Conservation (phyloP, 2,888 invertebrate species). For the Agrochola circellaris region DNA sequence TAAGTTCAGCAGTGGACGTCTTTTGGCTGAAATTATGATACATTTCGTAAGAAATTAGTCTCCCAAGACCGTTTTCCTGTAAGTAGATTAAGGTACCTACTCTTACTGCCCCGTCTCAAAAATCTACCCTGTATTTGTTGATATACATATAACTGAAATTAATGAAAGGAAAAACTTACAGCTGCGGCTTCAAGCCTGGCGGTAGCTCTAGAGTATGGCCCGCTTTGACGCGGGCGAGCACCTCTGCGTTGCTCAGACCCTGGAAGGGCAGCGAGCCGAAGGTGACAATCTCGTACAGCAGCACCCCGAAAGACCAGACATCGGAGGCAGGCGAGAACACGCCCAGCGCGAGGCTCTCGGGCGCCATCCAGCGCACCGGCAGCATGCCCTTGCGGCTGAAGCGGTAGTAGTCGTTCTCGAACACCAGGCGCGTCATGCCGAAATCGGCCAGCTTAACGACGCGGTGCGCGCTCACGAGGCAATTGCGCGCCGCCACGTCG, state of each 20-base stretch:
- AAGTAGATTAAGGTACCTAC: no score
- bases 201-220: conserved; percentile 94
- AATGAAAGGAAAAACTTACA: conserved; percentile 91
- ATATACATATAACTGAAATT: background rate
- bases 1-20: no score
- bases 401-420: conserved; percentile 97
- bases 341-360: conserved; percentile 95
- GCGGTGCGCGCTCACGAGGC: conserved; percentile 93
- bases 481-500: conserved; percentile 95
- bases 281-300: conserved; percentile 96
- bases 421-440: conserved; percentile 97
- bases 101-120: no score
- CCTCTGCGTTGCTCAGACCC: conserved; percentile 96
- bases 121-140: no score
- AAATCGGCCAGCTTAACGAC: conserved; percentile 96
- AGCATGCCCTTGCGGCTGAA: conserved; percentile 96
- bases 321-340: conserved; percentile 96
- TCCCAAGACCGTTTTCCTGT: no score
- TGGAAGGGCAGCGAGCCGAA: conserved; percentile 98
- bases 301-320: conserved; percentile 97
- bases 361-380: conserved; percentile 98
- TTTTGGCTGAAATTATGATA: no score
- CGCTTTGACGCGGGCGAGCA: conserved; percentile 94
- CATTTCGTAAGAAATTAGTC: no score
- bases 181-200: conserved; percentile 93